Conservation (phyloP, 1,140 invertebrate species). For the Triops cancriformis region DNA sequence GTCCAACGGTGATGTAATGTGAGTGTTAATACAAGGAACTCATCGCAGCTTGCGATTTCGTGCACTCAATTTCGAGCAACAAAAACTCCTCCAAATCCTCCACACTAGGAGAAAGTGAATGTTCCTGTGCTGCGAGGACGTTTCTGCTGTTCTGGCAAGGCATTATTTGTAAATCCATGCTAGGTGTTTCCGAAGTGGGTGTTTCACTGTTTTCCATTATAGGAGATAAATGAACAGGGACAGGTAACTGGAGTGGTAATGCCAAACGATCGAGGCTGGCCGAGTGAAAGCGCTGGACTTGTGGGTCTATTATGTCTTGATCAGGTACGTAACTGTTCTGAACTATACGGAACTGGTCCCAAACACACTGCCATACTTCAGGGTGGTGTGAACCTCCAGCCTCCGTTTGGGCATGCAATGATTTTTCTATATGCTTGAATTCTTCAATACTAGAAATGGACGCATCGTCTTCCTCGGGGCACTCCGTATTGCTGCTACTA, state of each 20-base stretch:
- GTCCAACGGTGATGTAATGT: not conserved
- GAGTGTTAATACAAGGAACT: not conserved
- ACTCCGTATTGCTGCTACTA: not conserved
- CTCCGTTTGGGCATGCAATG: not conserved
- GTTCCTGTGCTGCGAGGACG: slow-evolving; percentile 50
- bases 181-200: slow-evolving; percentile 36
- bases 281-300: not conserved
- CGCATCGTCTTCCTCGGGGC: not conserved
- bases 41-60: slow-evolving; percentile 32
- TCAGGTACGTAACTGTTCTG: not conserved
- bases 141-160: slow-evolving; percentile 38
- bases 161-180: not conserved
- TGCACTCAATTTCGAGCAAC: slow-evolving; percentile 53
- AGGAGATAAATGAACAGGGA: slow-evolving; percentile 40
- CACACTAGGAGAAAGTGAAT: slow-evolving; percentile 45
- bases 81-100: slow-evolving; percentile 58
- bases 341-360: not conserved
- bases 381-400: not conserved
- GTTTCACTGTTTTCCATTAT: slow-evolving; percentile 52
- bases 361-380: not conserved
- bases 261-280: not conserved
- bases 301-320: not conserved
- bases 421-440: not conserved
- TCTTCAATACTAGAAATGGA: not conserved
- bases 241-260: slow-evolving; percentile 17